phyloP scores from a whole-genome alignment of 2,888 invertebrate species.

The Andricus curvator region DNA sequence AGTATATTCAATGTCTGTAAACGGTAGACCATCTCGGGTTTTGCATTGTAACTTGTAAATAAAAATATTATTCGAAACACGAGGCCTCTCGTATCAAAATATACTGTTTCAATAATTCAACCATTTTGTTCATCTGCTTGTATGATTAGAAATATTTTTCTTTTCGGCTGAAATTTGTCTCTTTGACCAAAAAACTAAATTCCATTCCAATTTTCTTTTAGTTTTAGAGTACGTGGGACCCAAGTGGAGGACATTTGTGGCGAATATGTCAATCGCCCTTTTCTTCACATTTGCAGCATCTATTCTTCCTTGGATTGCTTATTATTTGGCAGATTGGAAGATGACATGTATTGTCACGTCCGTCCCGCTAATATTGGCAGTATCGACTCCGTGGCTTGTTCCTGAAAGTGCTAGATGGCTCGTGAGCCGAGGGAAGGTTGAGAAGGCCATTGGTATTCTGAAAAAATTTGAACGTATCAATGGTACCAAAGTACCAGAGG shows the following conservation, averaged over 20 bases:
- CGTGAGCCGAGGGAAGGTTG: conserved; percentile 90
- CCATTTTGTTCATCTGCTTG: too few species aligned
- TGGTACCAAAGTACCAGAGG: conserved; percentile 85
- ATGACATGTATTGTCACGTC: conserved; percentile 88
- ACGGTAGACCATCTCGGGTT: too few species aligned
- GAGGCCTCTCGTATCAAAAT: too few species aligned
- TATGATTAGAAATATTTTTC: too few species aligned
- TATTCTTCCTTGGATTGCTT: conserved; percentile 91
- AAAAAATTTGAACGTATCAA: conserved; percentile 90
- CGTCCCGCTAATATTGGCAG: conserved; percentile 85
- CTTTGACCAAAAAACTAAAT: too few species aligned
- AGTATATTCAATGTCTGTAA: too few species aligned
- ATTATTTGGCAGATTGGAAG: conserved; percentile 89
- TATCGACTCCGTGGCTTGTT: conserved; percentile 87
- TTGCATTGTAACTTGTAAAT: too few species aligned
- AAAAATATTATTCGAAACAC: too few species aligned
- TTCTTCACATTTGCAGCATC: conserved; percentile 92
- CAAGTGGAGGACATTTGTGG: conserved; percentile 93
- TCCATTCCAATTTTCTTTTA: conserved; percentile 69
- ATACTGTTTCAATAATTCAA: too few species aligned
- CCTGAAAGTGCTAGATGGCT: conserved; percentile 95
- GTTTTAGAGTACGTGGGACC: conserved; percentile 94
- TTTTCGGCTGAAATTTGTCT: too few species aligned
- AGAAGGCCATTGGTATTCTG: conserved; percentile 88
- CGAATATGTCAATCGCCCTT: conserved; percentile 93